phyloP scores from a whole-genome alignment of 1,140 invertebrate species.

The Asobara japonica region DNA sequence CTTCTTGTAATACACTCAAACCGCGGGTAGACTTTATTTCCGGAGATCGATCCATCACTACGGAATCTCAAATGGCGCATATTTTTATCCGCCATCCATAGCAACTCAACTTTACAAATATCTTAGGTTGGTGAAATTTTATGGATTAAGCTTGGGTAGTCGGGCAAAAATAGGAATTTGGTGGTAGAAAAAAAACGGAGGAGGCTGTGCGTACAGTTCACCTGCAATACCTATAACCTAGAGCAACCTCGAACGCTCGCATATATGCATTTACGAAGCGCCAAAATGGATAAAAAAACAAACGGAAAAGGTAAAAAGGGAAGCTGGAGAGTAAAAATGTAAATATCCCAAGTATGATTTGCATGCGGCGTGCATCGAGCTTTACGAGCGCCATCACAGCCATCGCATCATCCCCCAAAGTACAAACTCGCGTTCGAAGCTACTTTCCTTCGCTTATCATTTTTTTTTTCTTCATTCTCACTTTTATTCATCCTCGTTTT shows the following conservation, averaged over 20 bases:
- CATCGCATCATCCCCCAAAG: slow-evolving; percentile 14
- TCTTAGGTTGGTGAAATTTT: neutral
- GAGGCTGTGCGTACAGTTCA: neutral
- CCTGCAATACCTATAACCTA: too few relatives aligned
- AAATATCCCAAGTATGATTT: neutral
- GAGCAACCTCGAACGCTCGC: neutral
- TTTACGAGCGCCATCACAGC: slow-evolving; percentile 15
- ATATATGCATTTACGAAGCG: neutral
- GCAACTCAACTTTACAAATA: neutral
- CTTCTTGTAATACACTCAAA: neutral
- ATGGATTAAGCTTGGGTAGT: neutral
- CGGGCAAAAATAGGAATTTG: neutral
- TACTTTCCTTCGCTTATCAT: slow-evolving; percentile 11
- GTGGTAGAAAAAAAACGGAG: neutral
- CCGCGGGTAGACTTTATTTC: neutral
- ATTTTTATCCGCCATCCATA: slow-evolving; percentile 4
- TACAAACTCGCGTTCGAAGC: slow-evolving; percentile 11
- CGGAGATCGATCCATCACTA: neutral
- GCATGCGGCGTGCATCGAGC: slow-evolving; percentile 2
- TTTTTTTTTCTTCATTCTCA: neutral
- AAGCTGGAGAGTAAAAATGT: neutral
- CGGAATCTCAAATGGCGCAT: neutral
- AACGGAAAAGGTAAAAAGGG: neutral
- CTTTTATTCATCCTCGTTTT: slow-evolving; percentile 7
- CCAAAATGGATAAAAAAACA: neutral